Evolutionary conservation across 2,113 vertebrate species (phyloP).

Genomic region (Thamnaconus septentrionalis): DNA sequence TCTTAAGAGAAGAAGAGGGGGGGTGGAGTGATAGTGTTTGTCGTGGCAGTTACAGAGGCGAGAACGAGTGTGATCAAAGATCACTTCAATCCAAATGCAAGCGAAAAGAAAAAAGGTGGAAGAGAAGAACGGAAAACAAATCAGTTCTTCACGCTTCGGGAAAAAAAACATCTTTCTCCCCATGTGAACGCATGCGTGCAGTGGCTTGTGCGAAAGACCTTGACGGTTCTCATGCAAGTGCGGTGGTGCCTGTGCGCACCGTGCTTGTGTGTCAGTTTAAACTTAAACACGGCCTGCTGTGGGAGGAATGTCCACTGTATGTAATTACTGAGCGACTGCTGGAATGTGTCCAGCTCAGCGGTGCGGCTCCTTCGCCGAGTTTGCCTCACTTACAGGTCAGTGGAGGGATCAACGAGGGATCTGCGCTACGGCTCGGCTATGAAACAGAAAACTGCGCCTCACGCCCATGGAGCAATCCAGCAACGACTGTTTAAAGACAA

Average conservation of each 20-base stretch:
- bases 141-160: not conserved
- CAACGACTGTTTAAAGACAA: not conserved
- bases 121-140: not conserved
- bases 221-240: not conserved
- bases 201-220: constrained; percentile 1
- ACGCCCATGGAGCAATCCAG: constrained; percentile 5
- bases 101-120: not conserved
- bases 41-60: no score
- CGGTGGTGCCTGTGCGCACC: not conserved
- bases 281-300: constrained; percentile 38
- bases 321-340: constrained; percentile 45
- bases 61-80: no score
- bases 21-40: no score
- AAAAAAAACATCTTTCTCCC: not conserved
- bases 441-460: constrained; percentile 6
- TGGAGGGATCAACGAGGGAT: constrained; percentile 30
- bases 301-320: constrained; percentile 49
- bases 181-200: not conserved
- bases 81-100: no score
- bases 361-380: constrained; percentile 24
- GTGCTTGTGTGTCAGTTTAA: constrained; percentile 11
- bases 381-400: constrained; percentile 46
- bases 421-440: constrained; percentile 9
- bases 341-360: constrained; percentile 56
- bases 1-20: no score